Evolutionary conservation across 2,113 vertebrate species (phyloP).

Genomic region (Corvus cornix): DNA sequence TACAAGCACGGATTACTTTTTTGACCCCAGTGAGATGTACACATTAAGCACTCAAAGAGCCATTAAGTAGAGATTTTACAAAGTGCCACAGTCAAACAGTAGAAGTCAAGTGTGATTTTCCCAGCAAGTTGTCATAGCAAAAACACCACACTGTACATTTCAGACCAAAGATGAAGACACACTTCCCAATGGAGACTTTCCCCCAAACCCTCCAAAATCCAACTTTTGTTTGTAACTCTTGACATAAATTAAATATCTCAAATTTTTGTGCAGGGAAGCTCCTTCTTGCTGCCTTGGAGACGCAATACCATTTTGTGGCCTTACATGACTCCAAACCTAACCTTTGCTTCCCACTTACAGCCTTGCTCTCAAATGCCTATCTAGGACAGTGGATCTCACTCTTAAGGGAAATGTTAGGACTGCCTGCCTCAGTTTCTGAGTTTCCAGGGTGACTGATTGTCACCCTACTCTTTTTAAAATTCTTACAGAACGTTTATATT

Average conservation of each 20-base stretch:
- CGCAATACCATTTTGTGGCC: background rate
- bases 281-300: background rate
- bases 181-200: background rate
- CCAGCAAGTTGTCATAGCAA: background rate
- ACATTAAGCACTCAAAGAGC: background rate
- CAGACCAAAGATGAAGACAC: background rate
- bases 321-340: background rate
- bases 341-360: background rate
- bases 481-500: background rate
- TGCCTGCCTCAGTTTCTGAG: background rate
- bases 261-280: background rate
- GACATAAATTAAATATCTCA: background rate
- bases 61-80: background rate
- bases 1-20: background rate
- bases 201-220: background rate
- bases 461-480: background rate
- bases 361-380: background rate
- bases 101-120: background rate
- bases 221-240: background rate
- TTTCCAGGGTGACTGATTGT: background rate
- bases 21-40: background rate
- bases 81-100: background rate
- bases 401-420: background rate
- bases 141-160: background rate
- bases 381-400: background rate